Percentiles rank a stretch among this genome's conserved stretches.
Conservation (phyloP, 2,888 invertebrate species). For the Microctonus brassicae region DNA sequence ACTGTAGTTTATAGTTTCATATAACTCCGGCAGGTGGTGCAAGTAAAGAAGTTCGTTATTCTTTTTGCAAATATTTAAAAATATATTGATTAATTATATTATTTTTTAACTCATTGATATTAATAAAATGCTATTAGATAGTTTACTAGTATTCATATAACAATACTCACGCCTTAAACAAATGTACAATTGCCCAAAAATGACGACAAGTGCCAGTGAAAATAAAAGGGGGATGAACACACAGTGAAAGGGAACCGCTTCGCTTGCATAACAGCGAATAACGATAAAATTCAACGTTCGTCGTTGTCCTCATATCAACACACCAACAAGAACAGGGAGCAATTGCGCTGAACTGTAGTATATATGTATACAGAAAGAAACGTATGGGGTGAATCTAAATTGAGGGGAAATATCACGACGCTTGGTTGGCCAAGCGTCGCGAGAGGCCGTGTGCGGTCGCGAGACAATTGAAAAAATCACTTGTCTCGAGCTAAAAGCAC, state of each 20-base stretch:
- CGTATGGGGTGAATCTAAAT: constrained; percentile 53
- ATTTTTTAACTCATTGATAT: background rate
- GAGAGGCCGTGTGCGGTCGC: constrained; percentile 52
- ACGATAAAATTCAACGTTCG: constrained; percentile 56
- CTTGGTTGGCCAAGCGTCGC: constrained; percentile 66
- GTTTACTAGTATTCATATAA: background rate
- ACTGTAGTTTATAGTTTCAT: constrained; percentile 50
- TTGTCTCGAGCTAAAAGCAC: constrained; percentile 63
- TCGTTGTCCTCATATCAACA: constrained; percentile 43
- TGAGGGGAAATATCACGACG: constrained; percentile 47
- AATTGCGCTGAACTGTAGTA: constrained; percentile 35
- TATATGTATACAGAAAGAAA: background rate
- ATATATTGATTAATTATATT: too few relatives aligned
- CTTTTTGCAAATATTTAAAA: too few relatives aligned
- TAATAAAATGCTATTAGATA: background rate
- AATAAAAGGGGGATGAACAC: background rate
- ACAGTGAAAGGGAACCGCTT: background rate
- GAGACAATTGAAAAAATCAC: constrained; percentile 69
- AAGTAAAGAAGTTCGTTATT: constrained; percentile 34
- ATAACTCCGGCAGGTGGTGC: constrained; percentile 62
- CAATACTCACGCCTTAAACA: constrained; percentile 29
- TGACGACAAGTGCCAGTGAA: constrained; percentile 33
- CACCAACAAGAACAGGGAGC: constrained; percentile 31
- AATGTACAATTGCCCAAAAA: constrained; percentile 34
- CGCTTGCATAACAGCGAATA: constrained; percentile 45